A percentile compares a stretch with the other conserved stretches of the same genome.
Evolutionary conservation across 2,797 vertebrate genomes (phyloP).

Genomic region (Sebastiscus albofasciatus): DNA sequence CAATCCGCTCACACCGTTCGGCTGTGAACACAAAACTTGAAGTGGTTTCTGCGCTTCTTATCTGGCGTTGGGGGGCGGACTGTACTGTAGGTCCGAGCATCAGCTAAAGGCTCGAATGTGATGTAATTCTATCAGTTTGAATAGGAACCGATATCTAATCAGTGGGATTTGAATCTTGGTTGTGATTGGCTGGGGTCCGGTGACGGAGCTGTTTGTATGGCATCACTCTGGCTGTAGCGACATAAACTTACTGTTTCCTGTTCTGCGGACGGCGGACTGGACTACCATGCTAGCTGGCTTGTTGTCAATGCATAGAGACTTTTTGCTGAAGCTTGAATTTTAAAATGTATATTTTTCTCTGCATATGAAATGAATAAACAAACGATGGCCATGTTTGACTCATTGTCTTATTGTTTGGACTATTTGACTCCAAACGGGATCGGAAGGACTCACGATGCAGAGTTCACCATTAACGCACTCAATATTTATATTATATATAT

Average conservation of each 20-base stretch:
- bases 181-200: not conserved
- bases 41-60: not conserved
- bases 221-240: slow-evolving; percentile 65
- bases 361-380: slow-evolving; percentile 75
- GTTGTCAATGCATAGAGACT: slow-evolving; percentile 61
- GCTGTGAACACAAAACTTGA: not conserved
- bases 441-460: no score
- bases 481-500: no score
- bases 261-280: slow-evolving; percentile 44
- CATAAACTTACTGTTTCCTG: slow-evolving; percentile 38
- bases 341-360: slow-evolving; percentile 80
- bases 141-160: not conserved
- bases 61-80: not conserved
- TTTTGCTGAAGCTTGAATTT: slow-evolving; percentile 78
- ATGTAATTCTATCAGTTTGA: not conserved
- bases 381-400: slow-evolving; percentile 21
- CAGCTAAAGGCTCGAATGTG: not conserved
- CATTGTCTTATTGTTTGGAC: not conserved
- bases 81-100: not conserved
- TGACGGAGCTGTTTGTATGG: slow-evolving; percentile 38
- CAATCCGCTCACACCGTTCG: not conserved
- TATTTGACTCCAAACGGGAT: no score
- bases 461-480: no score
- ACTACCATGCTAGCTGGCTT: slow-evolving; percentile 56
- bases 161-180: not conserved